Evolutionary conservation across 2,113 vertebrate genomes (phyloP).

Genomic region (Chrysemys picta): DNA sequence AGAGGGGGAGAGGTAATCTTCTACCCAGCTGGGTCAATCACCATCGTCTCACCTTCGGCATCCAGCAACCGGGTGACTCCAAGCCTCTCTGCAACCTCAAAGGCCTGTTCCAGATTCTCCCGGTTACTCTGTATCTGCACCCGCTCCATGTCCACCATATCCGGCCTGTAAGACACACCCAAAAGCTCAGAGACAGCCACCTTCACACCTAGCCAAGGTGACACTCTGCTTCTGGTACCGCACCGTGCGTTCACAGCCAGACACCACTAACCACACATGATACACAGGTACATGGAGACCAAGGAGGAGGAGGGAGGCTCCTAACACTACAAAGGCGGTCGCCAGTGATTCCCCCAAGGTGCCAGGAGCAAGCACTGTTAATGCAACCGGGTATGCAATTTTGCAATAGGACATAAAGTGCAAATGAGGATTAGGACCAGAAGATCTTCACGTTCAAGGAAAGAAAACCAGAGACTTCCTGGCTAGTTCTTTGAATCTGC

Average conservation of each 20-base stretch:
- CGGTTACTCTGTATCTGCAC: constrained; percentile 92
- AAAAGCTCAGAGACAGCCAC: rapidly evolving
- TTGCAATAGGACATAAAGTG: not conserved
- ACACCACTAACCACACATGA: rapidly evolving
- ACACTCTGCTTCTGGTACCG: not conserved
- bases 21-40: not conserved
- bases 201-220: not conserved
- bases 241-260: rapidly evolving
- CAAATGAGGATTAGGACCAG: not conserved
- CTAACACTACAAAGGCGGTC: not conserved
- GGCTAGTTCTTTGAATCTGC: not conserved
- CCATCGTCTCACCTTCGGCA: constrained; percentile 87
- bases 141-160: constrained; percentile 96
- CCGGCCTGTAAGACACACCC: constrained; percentile 83
- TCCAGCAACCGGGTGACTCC: constrained; percentile 96
- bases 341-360: not conserved
- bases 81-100: constrained; percentile 94
- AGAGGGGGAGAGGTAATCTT: not conserved
- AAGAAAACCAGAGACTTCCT: not conserved
- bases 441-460: not conserved
- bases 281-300: rapidly evolving
- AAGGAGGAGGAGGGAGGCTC: not conserved
- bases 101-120: constrained; percentile 98
- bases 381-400: not conserved
- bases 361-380: not conserved